These are phyloP conservation scores for Diploptera punctata DNA, from an alignment of 2,888 invertebrate genomes.

Conservation along the genomic window DNA sequence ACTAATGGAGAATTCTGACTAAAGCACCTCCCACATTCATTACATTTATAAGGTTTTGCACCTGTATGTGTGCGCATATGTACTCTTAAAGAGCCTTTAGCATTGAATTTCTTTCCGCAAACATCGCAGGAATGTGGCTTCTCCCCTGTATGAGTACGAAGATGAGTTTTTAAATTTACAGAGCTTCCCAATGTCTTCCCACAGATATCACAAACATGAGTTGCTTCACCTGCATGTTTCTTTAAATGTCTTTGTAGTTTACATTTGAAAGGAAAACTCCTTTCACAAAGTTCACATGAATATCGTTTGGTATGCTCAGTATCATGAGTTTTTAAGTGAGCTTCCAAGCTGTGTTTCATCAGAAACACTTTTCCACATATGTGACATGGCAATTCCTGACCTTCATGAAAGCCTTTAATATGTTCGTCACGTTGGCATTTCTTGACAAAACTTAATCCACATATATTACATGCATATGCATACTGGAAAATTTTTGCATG, in stretches of 20 bases:
- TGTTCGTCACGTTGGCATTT: conserved; percentile 2
- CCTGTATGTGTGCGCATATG: background rate
- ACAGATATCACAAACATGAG: background rate
- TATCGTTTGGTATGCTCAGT: background rate
- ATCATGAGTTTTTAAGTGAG: conserved; percentile 34
- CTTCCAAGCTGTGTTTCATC: conserved; percentile 53
- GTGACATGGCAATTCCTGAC: background rate
- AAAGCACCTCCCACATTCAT: background rate
- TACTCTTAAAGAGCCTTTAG: background rate
- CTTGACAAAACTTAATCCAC: too few species aligned
- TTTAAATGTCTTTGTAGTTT: background rate
- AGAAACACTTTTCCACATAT: conserved; percentile 21
- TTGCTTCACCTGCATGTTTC: background rate
- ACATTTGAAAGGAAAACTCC: background rate
- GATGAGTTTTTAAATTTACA: background rate
- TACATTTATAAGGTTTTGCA: background rate
- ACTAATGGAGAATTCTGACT: background rate
- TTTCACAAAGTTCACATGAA: background rate
- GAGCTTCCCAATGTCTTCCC: background rate
- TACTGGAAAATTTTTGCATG: too few species aligned
- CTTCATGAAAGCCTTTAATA: conserved; percentile 34
- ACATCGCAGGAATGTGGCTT: background rate
- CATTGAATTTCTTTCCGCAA: background rate
- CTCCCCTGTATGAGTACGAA: conserved; percentile 14
- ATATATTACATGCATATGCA: too few species aligned